phyloP scores from a whole-genome alignment of 2,113 vertebrate genomes.

The Etheostoma spectabile region DNA sequence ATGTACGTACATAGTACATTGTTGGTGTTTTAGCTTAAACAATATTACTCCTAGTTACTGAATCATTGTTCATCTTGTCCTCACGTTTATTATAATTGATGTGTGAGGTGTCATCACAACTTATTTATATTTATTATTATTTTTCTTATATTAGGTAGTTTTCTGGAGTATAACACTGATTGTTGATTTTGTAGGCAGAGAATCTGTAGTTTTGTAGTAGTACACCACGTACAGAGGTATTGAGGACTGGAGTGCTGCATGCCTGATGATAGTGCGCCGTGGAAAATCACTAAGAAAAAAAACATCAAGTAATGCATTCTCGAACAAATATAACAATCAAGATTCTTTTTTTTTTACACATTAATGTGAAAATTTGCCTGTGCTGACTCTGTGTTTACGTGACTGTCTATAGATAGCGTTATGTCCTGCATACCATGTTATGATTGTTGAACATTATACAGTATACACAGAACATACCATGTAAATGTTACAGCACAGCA shows the following conservation, averaged over 20 bases:
- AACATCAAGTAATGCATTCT: not conserved
- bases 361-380: not conserved
- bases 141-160: not conserved
- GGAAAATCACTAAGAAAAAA: not conserved
- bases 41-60: not conserved
- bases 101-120: not conserved
- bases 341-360: not conserved
- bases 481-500: not conserved
- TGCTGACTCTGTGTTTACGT: not conserved
- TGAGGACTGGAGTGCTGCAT: not conserved
- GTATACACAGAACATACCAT: conserved; percentile 9
- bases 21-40: not conserved
- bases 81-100: not conserved
- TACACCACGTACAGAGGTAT: not conserved
- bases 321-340: not conserved
- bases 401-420: conserved; percentile 22
- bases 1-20: not conserved
- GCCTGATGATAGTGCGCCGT: not conserved
- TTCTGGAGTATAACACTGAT: not conserved
- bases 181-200: too few relatives aligned
- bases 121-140: not conserved
- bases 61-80: not conserved
- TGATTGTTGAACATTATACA: not conserved
- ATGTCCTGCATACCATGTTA: not conserved
- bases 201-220: not conserved